Percentiles rank a stretch among this genome's conserved stretches.
phyloP scores from a whole-genome alignment of 1,140 invertebrate genomes.

The Pogonomyrmex californicus region DNA sequence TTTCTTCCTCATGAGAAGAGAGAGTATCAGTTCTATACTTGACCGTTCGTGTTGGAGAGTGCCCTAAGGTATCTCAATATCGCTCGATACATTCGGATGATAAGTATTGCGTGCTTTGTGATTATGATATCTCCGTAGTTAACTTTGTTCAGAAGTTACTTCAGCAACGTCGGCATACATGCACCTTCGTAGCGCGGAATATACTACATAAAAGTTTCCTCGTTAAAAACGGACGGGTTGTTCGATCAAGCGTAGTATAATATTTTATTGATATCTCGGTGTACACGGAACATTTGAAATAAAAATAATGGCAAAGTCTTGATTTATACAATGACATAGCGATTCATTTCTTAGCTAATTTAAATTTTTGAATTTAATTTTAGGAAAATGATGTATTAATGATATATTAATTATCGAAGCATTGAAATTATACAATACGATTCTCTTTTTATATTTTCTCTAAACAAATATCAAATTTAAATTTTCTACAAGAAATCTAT shows the following conservation, averaged over 20 bases:
- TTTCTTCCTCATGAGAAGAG: background rate
- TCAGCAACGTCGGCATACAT: background rate
- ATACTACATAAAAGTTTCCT: slow-evolving; percentile 35
- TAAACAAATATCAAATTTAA: background rate
- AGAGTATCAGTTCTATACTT: slow-evolving; percentile 26
- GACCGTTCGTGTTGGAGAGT: background rate
- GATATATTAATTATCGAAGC: background rate
- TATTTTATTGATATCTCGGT: background rate
- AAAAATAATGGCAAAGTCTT: background rate
- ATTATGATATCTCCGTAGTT: slow-evolving; percentile 50
- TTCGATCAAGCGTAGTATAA: background rate
- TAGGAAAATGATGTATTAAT: background rate
- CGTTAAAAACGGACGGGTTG: slow-evolving; percentile 20
- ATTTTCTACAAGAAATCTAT: background rate
- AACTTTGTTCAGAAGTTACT: slow-evolving; percentile 57
- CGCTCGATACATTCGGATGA: slow-evolving; percentile 22
- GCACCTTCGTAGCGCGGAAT: background rate
- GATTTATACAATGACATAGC: background rate
- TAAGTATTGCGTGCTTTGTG: slow-evolving; percentile 56
- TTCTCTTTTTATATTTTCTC: background rate
- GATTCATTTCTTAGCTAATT: background rate
- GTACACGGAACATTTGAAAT: background rate
- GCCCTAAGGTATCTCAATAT: slow-evolving; percentile 32
- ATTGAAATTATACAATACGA: background rate
- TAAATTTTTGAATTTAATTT: background rate